Evolutionary conservation across 2,888 invertebrate species (phyloP).

Genomic region (Dilophus febrilis): DNA sequence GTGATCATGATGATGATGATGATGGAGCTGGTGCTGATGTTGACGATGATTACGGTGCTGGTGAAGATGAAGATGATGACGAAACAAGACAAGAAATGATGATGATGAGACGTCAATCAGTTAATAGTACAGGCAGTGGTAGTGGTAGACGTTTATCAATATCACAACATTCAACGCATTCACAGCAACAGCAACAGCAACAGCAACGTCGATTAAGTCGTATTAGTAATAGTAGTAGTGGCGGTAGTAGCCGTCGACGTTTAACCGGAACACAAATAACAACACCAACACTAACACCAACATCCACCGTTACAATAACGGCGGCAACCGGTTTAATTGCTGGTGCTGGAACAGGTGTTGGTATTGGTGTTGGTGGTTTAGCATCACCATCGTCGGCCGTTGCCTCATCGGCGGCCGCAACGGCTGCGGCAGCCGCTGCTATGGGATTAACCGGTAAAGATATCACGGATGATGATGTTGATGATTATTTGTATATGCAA

Average conservation of each 20-base stretch:
- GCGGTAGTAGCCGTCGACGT: no score
- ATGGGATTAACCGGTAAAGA: no score
- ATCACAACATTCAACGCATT: slow-evolving; percentile 1
- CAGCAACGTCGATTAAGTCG: not conserved
- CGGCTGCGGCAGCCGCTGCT: no score
- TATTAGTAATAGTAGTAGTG: no score
- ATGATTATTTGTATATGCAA: slow-evolving; percentile 3
- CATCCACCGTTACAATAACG: not conserved
- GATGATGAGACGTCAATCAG: no score
- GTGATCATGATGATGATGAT: slow-evolving; percentile 3
- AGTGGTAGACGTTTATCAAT: no score
- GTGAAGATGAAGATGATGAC: not conserved
- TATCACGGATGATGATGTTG: slow-evolving; percentile 3
- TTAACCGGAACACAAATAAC: not conserved
- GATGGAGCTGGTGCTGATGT: not conserved
- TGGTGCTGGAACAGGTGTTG: slow-evolving; percentile 2
- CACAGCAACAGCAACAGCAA: slow-evolving; percentile 3
- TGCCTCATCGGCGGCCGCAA: no score
- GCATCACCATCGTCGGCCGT: no score
- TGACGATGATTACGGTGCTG: not conserved
- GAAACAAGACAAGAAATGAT: not conserved
- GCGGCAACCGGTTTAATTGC: not conserved
- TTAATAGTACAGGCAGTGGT: no score
- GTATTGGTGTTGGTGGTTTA: slow-evolving; percentile 6
- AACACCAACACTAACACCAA: not conserved